phyloP scores from a whole-genome alignment of 2,888 invertebrate genomes.

The Protula sp. region DNA sequence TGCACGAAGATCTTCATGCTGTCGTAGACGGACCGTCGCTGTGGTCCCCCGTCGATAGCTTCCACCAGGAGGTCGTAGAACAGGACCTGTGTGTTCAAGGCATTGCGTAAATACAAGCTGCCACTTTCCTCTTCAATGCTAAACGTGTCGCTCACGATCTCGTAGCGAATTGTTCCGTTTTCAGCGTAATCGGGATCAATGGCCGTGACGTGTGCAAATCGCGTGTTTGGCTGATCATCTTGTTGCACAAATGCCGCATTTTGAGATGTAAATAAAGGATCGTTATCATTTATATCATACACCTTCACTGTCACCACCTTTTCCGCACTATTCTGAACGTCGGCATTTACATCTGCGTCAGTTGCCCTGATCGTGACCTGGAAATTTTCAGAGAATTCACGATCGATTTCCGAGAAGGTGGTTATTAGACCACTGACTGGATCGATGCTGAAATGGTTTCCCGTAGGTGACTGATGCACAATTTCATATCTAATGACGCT shows the following conservation, averaged over 20 bases:
- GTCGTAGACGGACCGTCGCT: constrained; percentile 8
- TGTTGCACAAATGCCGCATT: constrained; percentile 6
- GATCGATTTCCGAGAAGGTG: constrained; percentile 78
- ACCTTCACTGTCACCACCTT: constrained; percentile 47
- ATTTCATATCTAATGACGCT: constrained; percentile 73
- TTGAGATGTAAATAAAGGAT: constrained; percentile 11
- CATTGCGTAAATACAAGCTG: constrained; percentile 6
- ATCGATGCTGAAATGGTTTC: constrained; percentile 75
- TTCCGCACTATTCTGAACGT: constrained; percentile 74
- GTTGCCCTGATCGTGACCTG: constrained; percentile 83
- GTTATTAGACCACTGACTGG: constrained; percentile 80
- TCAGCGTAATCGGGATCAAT: constrained; percentile 8
- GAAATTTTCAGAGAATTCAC: constrained; percentile 84
- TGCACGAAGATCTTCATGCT: constrained; percentile 14
- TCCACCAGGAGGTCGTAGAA: constrained; percentile 7
- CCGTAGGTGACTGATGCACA: constrained; percentile 74
- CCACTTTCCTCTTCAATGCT: constrained; percentile 14
- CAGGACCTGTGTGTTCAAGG: constrained; percentile 3
- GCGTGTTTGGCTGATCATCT: background rate
- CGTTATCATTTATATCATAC: constrained; percentile 14
- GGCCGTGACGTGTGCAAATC: constrained; percentile 6
- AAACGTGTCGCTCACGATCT: constrained; percentile 11
- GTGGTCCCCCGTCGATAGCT: constrained; percentile 12
- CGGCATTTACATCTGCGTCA: constrained; percentile 74
- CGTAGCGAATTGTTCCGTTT: constrained; percentile 7